Evolutionary conservation across 2,888 invertebrate genomes (phyloP).

Genomic region (Priocnemis perturbator): DNA sequence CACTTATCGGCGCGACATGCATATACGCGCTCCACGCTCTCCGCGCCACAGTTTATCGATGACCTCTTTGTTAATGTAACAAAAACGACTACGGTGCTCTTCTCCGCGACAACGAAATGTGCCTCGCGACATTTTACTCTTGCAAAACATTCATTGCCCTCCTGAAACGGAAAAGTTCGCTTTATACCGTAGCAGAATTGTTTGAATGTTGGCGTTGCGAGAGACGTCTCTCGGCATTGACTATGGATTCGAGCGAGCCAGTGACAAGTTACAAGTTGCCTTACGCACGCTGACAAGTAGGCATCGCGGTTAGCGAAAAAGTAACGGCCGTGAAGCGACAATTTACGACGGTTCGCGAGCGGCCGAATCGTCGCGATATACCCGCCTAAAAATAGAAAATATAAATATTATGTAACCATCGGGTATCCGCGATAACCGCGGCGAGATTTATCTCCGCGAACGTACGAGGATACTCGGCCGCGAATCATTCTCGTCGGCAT

Average conservation of each 20-base stretch:
- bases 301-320: too few species aligned
- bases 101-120: conserved; percentile 1
- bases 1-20: conserved; percentile 18
- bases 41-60: conserved; percentile 25
- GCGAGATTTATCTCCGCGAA: conserved; percentile 22
- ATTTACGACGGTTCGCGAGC: conserved; percentile 19
- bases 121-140: not conserved
- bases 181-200: too few species aligned
- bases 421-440: conserved; percentile 31
- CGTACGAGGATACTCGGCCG: conserved; percentile 1
- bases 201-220: too few species aligned
- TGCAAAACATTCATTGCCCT: too few species aligned
- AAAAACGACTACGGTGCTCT: conserved; percentile 7
- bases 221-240: too few species aligned
- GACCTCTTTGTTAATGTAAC: conserved; percentile 26
- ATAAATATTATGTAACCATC: conserved; percentile 45
- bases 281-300: too few species aligned
- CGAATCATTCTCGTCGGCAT: too few species aligned
- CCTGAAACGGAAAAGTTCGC: too few species aligned
- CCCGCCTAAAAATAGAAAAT: conserved; percentile 42
- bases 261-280: too few species aligned
- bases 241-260: not conserved
- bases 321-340: not conserved
- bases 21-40: not conserved
- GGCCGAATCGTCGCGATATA: conserved; percentile 8